Conservation (phyloP, 2,888 invertebrate species). For the Microctonus aethiopoides region DNA sequence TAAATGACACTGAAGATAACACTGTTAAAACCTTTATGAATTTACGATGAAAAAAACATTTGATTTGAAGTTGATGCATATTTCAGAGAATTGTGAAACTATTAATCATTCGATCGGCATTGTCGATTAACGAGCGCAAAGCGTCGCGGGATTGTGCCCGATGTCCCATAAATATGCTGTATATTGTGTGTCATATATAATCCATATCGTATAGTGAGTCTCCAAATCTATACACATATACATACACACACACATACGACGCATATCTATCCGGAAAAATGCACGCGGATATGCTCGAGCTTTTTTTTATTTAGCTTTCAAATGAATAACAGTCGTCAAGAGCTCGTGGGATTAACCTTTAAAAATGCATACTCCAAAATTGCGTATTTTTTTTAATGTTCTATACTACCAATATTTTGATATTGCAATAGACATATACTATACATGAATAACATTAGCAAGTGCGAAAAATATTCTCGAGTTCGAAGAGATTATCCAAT, state of each 20-base stretch:
- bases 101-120: slow-evolving; percentile 34
- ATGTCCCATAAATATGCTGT: slow-evolving; percentile 53
- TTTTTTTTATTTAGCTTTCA: slow-evolving; percentile 29
- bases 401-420: background rate
- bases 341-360: slow-evolving; percentile 58
- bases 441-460: background rate
- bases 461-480: background rate
- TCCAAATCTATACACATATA: background rate
- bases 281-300: background rate
- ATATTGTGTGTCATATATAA: slow-evolving; percentile 43
- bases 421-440: background rate
- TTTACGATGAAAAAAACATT: slow-evolving; percentile 6
- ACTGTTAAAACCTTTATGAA: background rate
- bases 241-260: slow-evolving; percentile 49
- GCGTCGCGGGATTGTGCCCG: slow-evolving; percentile 42
- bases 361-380: slow-evolving; percentile 43
- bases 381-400: background rate
- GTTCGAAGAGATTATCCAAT: background rate
- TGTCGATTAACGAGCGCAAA: slow-evolving; percentile 57
- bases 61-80: slow-evolving; percentile 30
- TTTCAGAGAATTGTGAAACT: slow-evolving; percentile 17
- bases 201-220: slow-evolving; percentile 51
- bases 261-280: slow-evolving; percentile 49
- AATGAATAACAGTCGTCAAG: slow-evolving; percentile 63
- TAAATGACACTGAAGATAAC: background rate